Conservation (phyloP, 2,113 vertebrate genomes). For the Rousettus leschenaultii region DNA sequence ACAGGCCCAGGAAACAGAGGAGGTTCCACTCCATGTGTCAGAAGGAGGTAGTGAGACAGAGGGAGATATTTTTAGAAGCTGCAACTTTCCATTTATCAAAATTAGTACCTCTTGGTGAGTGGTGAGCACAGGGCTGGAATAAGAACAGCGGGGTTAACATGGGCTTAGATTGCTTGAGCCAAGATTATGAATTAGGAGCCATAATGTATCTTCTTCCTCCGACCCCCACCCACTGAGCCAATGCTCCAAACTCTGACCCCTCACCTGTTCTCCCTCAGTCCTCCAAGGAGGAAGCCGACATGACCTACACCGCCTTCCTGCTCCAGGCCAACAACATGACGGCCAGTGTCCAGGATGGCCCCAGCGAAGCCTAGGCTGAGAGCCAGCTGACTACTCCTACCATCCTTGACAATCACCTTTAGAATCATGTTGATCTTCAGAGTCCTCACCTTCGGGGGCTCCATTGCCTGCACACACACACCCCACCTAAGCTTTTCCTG, state of each 20-base stretch:
- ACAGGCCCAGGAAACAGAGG: not conserved
- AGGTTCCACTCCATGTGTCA: constrained; percentile 8
- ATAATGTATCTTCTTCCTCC: fast-evolving
- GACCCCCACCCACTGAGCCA: fast-evolving
- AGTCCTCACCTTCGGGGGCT: not conserved
- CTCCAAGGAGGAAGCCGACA: constrained; percentile 83
- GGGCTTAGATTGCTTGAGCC: not conserved
- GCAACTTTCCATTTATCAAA: constrained; percentile 61
- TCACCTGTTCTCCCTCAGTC: constrained; percentile 70
- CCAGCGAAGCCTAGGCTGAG: not conserved
- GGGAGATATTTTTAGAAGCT: constrained; percentile 66
- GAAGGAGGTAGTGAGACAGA: constrained; percentile 66
- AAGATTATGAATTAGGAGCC: not conserved
- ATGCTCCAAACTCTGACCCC: not conserved
- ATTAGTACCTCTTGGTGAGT: not conserved
- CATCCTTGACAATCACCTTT: not conserved
- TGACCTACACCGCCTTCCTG: constrained; percentile 80
- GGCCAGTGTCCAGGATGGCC: fast-evolving
- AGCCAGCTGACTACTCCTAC: fast-evolving
- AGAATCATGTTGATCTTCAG: constrained; percentile 48
- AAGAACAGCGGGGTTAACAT: not conserved
- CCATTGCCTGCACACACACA: not conserved
- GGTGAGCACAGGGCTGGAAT: not conserved
- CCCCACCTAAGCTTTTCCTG: not conserved
- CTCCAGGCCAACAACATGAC: constrained; percentile 57